A percentile compares a stretch with the other conserved stretches of the same genome.
phyloP scores from a whole-genome alignment of 2,888 invertebrate species.

The Nyleta sp. region DNA sequence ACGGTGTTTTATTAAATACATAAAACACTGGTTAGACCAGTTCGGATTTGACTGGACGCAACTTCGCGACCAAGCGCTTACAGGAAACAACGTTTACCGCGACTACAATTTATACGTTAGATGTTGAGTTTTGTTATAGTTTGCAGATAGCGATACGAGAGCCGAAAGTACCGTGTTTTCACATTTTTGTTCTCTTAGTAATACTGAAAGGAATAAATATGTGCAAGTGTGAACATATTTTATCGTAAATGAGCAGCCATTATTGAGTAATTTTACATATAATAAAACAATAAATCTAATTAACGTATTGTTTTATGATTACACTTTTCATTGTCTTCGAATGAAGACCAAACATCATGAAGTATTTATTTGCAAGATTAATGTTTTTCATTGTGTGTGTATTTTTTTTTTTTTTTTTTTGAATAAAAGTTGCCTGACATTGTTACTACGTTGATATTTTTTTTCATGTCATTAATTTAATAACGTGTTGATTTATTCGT shows the following conservation, averaged over 20 bases:
- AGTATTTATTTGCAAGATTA: slow-evolving; percentile 8
- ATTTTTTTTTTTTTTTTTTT: slow-evolving; percentile 4
- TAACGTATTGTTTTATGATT: slow-evolving; percentile 20
- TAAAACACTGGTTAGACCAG: slow-evolving; percentile 57
- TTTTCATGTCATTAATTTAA: slow-evolving; percentile 12
- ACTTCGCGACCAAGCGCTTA: slow-evolving; percentile 26
- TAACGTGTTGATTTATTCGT: slow-evolving; percentile 26
- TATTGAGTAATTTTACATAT: slow-evolving; percentile 28
- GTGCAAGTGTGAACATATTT: slow-evolving; percentile 9
- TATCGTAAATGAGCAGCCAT: slow-evolving; percentile 6
- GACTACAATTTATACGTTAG: slow-evolving; percentile 35
- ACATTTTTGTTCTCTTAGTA: slow-evolving; percentile 49
- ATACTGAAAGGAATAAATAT: slow-evolving; percentile 37
- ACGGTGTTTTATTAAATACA: slow-evolving; percentile 28
- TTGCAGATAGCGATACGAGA: slow-evolving; percentile 27
- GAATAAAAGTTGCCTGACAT: slow-evolving; percentile 7
- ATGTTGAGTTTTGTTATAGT: slow-evolving; percentile 40
- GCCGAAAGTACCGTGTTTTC: slow-evolving; percentile 41
- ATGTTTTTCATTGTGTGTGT: slow-evolving; percentile 18
- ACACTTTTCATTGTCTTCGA: slow-evolving; percentile 22
- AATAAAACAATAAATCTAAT: slow-evolving; percentile 53
- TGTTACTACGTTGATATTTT: neutral
- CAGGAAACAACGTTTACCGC: slow-evolving; percentile 40
- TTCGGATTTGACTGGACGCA: slow-evolving; percentile 48
- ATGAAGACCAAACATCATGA: slow-evolving; percentile 18